Conservation (phyloP, 2,888 invertebrate genomes). For the Perizoma flavofasciatum region DNA sequence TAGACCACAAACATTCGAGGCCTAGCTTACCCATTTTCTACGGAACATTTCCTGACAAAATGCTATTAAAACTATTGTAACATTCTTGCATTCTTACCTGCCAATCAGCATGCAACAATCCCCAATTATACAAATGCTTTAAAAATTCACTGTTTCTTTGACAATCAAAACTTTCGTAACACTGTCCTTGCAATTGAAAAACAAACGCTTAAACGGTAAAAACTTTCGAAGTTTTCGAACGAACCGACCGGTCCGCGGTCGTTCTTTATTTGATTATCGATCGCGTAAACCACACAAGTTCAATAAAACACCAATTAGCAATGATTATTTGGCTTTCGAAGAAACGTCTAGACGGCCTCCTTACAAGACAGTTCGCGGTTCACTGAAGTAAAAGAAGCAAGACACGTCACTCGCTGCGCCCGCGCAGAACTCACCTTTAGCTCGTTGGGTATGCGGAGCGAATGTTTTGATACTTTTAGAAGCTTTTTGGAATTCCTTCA, state of each 20-base stretch:
- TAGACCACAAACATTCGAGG: constrained; percentile 27
- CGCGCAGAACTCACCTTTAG: constrained; percentile 79
- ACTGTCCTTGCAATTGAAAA: constrained; percentile 61
- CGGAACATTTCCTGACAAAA: constrained; percentile 43
- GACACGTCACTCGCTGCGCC: constrained; percentile 79
- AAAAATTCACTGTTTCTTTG: constrained; percentile 42
- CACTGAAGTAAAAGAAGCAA: constrained; percentile 71
- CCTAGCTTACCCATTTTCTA: constrained; percentile 20
- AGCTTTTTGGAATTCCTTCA: not conserved
- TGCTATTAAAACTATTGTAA: constrained; percentile 37
- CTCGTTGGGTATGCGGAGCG: constrained; percentile 49
- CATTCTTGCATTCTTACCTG: constrained; percentile 45
- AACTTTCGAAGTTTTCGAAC: constrained; percentile 44
- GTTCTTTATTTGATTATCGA: constrained; percentile 31
- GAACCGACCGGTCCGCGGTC: constrained; percentile 22
- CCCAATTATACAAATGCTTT: constrained; percentile 65
- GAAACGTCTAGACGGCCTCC: constrained; percentile 47
- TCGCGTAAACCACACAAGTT: constrained; percentile 44
- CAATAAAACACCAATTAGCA: constrained; percentile 62
- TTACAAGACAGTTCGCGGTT: constrained; percentile 64
- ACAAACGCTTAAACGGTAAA: constrained; percentile 51
- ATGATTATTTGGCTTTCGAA: constrained; percentile 38
- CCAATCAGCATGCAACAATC: constrained; percentile 63
- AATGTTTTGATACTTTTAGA: constrained; percentile 56
- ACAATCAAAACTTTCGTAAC: constrained; percentile 61